These are phyloP conservation scores for Ganaspis brasiliensis DNA, from an alignment of 2,888 invertebrate species.

Conservation along the genomic window DNA sequence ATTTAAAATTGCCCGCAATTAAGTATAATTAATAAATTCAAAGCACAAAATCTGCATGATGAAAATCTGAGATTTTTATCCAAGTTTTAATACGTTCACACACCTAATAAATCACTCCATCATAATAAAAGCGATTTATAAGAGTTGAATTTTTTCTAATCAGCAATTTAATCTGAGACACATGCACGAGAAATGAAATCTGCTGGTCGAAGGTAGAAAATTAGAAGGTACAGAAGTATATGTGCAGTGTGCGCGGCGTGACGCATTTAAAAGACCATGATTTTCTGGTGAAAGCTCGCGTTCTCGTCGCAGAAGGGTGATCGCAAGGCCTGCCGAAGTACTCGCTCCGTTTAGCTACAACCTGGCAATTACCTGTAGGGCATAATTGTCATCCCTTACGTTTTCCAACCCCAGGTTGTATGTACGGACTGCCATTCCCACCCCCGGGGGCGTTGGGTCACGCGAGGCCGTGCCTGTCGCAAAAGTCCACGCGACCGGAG, in stretches of 20 bases:
- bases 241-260: slow-evolving; percentile 66
- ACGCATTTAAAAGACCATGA: slow-evolving; percentile 73
- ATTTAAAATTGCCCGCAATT: neutral
- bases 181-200: slow-evolving; percentile 21
- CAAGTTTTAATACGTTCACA: neutral
- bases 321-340: slow-evolving; percentile 62
- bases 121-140: slow-evolving; percentile 32
- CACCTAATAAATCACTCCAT: slow-evolving; percentile 34
- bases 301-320: slow-evolving; percentile 65
- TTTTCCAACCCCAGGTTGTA: slow-evolving; percentile 67
- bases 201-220: slow-evolving; percentile 36
- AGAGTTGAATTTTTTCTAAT: slow-evolving; percentile 31
- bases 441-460: slow-evolving; percentile 73
- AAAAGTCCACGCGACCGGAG: slow-evolving; percentile 78
- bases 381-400: slow-evolving; percentile 80
- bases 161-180: slow-evolving; percentile 1
- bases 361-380: slow-evolving; percentile 78
- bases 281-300: slow-evolving; percentile 73
- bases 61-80: neutral
- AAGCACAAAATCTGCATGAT: neutral
- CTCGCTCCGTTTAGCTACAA: slow-evolving; percentile 76
- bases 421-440: slow-evolving; percentile 57
- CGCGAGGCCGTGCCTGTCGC: slow-evolving; percentile 80
- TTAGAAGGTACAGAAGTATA: slow-evolving; percentile 43
- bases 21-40: neutral